These are phyloP conservation scores for Chaetophractus vellerosus DNA, from an alignment of 2,797 vertebrate genomes.

Conservation along the genomic window DNA sequence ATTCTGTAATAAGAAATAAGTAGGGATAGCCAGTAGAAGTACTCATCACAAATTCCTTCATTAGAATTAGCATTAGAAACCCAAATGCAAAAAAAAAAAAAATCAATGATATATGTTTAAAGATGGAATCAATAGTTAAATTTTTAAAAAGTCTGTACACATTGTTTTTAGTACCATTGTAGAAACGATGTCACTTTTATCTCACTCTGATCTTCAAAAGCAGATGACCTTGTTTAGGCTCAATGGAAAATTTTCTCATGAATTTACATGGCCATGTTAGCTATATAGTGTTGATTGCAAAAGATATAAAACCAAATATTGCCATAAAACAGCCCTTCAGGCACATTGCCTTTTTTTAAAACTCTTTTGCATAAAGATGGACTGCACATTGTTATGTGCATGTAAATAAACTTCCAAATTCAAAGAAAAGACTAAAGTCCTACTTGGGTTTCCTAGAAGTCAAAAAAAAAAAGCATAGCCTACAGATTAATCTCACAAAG, in stretches of 20 bases:
- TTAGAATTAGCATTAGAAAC: slow-evolving; percentile 54
- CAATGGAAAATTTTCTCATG: slow-evolving; percentile 79
- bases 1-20: neutral
- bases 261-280: slow-evolving; percentile 84
- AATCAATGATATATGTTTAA: neutral
- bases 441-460: slow-evolving; percentile 8
- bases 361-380: slow-evolving; percentile 82
- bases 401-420: slow-evolving; percentile 76
- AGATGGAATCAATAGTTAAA: slow-evolving; percentile 43
- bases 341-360: slow-evolving; percentile 68
- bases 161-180: slow-evolving; percentile 50
- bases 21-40: neutral
- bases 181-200: slow-evolving; percentile 74
- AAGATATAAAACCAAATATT: slow-evolving; percentile 83
- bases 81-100: neutral
- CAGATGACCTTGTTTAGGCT: slow-evolving; percentile 78
- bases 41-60: slow-evolving; percentile 1
- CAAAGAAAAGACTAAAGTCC: slow-evolving; percentile 63
- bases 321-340: slow-evolving; percentile 76
- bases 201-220: slow-evolving; percentile 76
- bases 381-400: slow-evolving; percentile 71
- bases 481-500: slow-evolving; percentile 36
- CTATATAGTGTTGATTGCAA: slow-evolving; percentile 76
- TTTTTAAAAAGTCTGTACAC: neutral
- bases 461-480: slow-evolving; percentile 38